phyloP scores from a whole-genome alignment of 2,888 invertebrate genomes.

The Copidosoma aretas region DNA sequence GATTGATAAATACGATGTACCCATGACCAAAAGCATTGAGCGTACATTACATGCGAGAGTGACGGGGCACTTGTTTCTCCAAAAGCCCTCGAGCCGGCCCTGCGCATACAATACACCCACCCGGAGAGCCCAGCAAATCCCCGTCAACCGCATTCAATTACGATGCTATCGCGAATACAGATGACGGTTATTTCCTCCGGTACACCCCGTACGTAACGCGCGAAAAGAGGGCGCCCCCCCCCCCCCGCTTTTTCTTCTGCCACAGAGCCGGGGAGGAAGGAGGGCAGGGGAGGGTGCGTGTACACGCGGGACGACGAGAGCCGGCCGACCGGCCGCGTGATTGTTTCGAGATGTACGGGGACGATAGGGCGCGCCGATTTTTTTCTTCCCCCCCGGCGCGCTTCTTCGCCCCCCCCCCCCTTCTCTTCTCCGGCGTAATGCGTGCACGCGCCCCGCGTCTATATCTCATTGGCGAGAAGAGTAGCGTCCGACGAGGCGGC shows the following conservation, averaged over 20 bases:
- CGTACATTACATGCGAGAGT: too few relatives aligned
- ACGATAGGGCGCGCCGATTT: constrained; percentile 52
- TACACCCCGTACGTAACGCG: constrained; percentile 61
- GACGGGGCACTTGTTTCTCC: too few relatives aligned
- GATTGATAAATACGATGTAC: too few relatives aligned
- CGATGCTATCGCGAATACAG: constrained; percentile 64
- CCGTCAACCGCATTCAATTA: constrained; percentile 64
- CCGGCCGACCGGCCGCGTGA: constrained; percentile 54
- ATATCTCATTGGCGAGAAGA: too few relatives aligned
- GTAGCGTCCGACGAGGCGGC: too few relatives aligned
- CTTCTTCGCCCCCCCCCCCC: too few relatives aligned
- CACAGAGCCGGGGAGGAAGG: constrained; percentile 38
- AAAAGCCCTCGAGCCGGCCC: too few relatives aligned
- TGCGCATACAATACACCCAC: constrained; percentile 37
- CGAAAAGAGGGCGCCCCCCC: not conserved
- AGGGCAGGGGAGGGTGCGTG: constrained; percentile 49
- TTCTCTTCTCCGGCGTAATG: too few relatives aligned
- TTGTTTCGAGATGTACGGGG: constrained; percentile 60
- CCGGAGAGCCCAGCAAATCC: constrained; percentile 59
- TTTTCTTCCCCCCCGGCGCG: too few relatives aligned
- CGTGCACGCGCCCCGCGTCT: too few relatives aligned
- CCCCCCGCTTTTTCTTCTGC: constrained; percentile 43
- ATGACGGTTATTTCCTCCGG: constrained; percentile 64
- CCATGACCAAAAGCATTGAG: too few relatives aligned
- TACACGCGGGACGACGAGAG: not conserved